These are phyloP conservation scores for Acleris holmiana DNA, from an alignment of 2,888 invertebrate species.

Conservation along the genomic window DNA sequence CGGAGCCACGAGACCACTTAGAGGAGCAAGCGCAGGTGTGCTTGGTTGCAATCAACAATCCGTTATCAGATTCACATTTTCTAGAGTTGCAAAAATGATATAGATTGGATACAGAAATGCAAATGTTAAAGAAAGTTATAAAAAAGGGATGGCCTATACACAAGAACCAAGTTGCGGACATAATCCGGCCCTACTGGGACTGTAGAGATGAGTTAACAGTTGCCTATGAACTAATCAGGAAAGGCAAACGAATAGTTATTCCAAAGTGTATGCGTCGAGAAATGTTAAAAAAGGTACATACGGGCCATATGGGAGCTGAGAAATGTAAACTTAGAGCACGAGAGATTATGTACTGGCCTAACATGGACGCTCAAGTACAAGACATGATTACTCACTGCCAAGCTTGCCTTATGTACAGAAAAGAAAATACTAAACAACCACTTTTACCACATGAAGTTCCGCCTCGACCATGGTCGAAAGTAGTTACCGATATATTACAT, in stretches of 20 bases:
- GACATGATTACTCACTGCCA: constrained; percentile 8
- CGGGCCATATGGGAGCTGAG: not conserved
- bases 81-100: constrained; percentile 26
- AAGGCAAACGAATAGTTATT: constrained; percentile 35
- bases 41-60: constrained; percentile 8
- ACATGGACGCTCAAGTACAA: not conserved
- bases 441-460: constrained; percentile 1
- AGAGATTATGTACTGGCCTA: constrained; percentile 12
- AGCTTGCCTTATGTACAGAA: constrained; percentile 1
- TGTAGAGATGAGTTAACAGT: constrained; percentile 30
- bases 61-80: constrained; percentile 20
- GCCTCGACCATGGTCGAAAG: constrained; percentile 1
- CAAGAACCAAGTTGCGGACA: constrained; percentile 27
- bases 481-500: constrained; percentile 3
- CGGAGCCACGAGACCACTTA: not conserved
- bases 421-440: constrained; percentile 2
- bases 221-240: constrained; percentile 32
- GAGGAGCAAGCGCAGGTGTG: constrained; percentile 15
- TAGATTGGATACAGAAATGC: too few species aligned
- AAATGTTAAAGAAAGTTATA: constrained; percentile 29
- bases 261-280: constrained; percentile 30
- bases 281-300: constrained; percentile 23
- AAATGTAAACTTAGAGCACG: constrained; percentile 12
- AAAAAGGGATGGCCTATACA: constrained; percentile 35
- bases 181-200: constrained; percentile 31